Base-by-base conservation (phyloP, 2,797 vertebrate genomes). In the Chaenodraco wilsoni region DNA sequence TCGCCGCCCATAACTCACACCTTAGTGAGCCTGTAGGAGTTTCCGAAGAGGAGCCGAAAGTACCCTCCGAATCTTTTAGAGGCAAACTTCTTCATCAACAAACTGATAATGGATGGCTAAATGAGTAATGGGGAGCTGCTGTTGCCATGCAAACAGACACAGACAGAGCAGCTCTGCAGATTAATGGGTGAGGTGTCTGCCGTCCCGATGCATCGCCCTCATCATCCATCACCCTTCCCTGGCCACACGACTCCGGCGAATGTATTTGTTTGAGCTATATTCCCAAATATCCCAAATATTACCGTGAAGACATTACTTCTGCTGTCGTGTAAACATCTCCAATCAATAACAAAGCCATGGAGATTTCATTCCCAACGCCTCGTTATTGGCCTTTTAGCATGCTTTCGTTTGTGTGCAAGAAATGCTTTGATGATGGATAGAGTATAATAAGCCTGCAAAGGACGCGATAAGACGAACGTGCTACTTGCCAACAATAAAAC, bases 81-180 rank as follows among this genome's bases (percentile, higher is more conserved):
- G 81, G 74, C 74, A 76, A 79, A 89, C 70, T 85, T 78, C 74
- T 89, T 90, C 87, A 89, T 90, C 87, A 91, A 84, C 83, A 81
- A 69, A 81, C 84, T 81, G 84, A 91, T 91, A 91, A 92, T 91
- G 78, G 81, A 76, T 68, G 2, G 84, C 88, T 84, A 86, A 84
- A 86, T 87, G 89, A 91, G 79, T 89, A 90, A 92, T 91, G 88
- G 78, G 77, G 71, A 80, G 78, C 82, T 74, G 69, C 63, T 78
- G 88, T 85, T 91, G 87, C 90, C 88, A 90, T 91, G 88, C 87
- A 91, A 88, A 89, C 86, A 90, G 86, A 88, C 77, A 86, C 72
- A 83, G 88, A 86, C 86, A 87, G 85, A n/a, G 3, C 64, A 59
- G 79, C 69, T 84, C 70, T 77, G 78, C 79, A 92, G 92, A 92